Conservation (phyloP, 2,888 invertebrate genomes). For the Coelinius sp. region DNA sequence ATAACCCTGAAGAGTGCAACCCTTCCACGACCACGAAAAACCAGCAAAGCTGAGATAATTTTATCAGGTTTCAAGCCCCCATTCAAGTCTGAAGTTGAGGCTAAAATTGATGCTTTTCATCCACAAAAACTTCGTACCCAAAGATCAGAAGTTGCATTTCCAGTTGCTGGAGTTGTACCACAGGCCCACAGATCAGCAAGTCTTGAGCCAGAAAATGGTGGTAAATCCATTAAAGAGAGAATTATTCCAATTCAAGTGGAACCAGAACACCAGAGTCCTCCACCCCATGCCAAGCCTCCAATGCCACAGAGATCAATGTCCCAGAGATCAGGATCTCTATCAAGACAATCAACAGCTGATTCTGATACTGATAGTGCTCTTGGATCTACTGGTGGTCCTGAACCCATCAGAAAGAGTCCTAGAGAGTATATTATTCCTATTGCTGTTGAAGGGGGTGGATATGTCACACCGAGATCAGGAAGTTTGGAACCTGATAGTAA, state of each 20-base stretch:
- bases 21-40: conserved; percentile 76
- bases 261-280: conserved; percentile 61
- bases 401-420: conserved; percentile 89
- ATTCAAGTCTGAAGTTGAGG: conserved; percentile 66
- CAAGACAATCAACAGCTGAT: conserved; percentile 79
- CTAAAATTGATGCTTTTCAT: conserved; percentile 64
- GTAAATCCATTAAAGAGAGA: conserved; percentile 73
- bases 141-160: conserved; percentile 75
- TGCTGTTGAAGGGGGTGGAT: conserved; percentile 91
- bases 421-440: conserved; percentile 95
- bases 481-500: conserved; percentile 83
- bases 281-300: conserved; percentile 62
- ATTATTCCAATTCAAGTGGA: conserved; percentile 77
- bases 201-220: conserved; percentile 72
- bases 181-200: conserved; percentile 72
- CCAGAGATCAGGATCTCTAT: conserved; percentile 72
- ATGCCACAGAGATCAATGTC: conserved; percentile 71
- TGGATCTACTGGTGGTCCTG: conserved; percentile 72
- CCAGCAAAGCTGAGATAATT: conserved; percentile 77
- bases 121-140: conserved; percentile 71
- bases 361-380: conserved; percentile 79
- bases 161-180: conserved; percentile 71
- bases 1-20: conserved; percentile 80
- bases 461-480: conserved; percentile 82
- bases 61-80: conserved; percentile 71